Conservation (phyloP, 2,797 vertebrate genomes). For the Lateolabrax maculatus region DNA sequence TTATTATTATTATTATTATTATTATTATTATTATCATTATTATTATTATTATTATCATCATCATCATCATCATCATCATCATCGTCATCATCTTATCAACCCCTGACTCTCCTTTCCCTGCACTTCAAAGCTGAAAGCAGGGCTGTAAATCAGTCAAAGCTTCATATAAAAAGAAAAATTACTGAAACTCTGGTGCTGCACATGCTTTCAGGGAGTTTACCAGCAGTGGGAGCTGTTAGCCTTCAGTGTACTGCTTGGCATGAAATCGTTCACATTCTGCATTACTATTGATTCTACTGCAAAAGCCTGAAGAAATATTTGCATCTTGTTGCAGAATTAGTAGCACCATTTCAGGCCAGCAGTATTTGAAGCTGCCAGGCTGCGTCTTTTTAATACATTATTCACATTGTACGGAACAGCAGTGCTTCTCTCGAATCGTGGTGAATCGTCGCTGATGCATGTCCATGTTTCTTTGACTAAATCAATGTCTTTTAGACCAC, state of each 20-base stretch:
- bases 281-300: constrained; percentile 57
- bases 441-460: constrained; percentile 6
- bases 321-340: constrained; percentile 57
- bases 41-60: no score
- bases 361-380: constrained; percentile 15
- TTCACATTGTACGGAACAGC: constrained; percentile 26
- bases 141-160: not conserved
- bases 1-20: no score
- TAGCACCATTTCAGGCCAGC: not conserved
- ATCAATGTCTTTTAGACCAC: constrained; percentile 26
- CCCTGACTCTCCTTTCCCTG: not conserved
- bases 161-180: not conserved
- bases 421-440: constrained; percentile 3
- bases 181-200: constrained; percentile 3
- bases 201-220: constrained; percentile 30
- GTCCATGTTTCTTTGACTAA: constrained; percentile 38
- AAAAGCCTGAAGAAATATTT: constrained; percentile 55
- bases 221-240: constrained; percentile 79
- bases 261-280: constrained; percentile 36
- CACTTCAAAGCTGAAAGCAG: not conserved
- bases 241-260: constrained; percentile 34
- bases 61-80: no score
- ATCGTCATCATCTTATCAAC: not conserved
- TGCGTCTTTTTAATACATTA: constrained; percentile 28
- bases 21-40: no score